Conservation (phyloP, 2,797 vertebrate species). For the Cryptoblepharus egeriae region DNA sequence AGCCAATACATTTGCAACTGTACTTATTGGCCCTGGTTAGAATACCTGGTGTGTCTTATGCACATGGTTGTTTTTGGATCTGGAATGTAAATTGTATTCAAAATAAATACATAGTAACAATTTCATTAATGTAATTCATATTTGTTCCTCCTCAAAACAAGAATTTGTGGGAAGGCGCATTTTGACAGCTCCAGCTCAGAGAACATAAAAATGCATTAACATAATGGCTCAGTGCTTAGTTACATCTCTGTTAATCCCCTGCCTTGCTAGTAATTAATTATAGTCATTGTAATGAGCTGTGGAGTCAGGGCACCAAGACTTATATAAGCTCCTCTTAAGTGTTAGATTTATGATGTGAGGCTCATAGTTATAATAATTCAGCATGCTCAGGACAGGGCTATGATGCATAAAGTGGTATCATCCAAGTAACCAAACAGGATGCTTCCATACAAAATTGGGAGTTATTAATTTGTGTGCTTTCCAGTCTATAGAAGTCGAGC, state of each 20-base stretch:
- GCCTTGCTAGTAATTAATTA: conserved; percentile 55
- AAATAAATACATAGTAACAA: not conserved
- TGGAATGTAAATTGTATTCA: not conserved
- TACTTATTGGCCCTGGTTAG: not conserved
- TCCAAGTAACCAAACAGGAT: conserved; percentile 40
- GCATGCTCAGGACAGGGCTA: conserved; percentile 36
- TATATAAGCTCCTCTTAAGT: conserved; percentile 59
- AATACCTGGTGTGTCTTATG: not conserved
- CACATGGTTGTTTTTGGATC: not conserved
- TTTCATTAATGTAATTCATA: not conserved
- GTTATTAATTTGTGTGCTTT: conserved; percentile 63
- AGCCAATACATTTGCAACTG: not conserved
- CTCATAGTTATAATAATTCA: conserved; percentile 37
- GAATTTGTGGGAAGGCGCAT: not conserved
- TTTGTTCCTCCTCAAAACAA: conserved; percentile 12
- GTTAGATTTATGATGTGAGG: conserved; percentile 49
- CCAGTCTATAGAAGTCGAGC: conserved; percentile 51
- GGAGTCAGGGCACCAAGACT: conserved; percentile 43
- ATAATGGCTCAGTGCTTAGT: conserved; percentile 23
- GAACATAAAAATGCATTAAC: conserved; percentile 10
- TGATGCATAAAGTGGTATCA: conserved; percentile 47
- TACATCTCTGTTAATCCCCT: conserved; percentile 19
- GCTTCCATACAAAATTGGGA: conserved; percentile 46
- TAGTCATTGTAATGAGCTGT: conserved; percentile 54
- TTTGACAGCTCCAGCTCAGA: conserved; percentile 15